These are phyloP conservation scores for Drosophila eohydei DNA, from an alignment of 2,888 invertebrate genomes.

Conservation along the genomic window DNA sequence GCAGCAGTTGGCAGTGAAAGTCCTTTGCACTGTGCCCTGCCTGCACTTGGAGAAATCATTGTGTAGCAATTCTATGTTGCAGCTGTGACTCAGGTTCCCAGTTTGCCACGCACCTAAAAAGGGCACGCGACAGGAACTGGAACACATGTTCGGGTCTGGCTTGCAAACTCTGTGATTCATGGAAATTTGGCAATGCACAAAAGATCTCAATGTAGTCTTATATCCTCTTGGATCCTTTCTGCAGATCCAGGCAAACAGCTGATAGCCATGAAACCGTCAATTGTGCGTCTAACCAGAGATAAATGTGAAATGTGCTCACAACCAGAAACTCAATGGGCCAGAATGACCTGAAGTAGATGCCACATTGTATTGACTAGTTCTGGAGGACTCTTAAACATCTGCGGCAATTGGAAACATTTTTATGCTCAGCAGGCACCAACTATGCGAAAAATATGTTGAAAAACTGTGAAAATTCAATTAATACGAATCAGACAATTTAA, in stretches of 20 bases:
- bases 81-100: constrained; percentile 58
- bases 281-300: constrained; percentile 65
- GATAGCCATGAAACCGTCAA: constrained; percentile 67
- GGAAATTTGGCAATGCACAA: constrained; percentile 46
- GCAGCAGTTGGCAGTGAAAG: constrained; percentile 78
- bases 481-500: neutral
- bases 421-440: neutral
- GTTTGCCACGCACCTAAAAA: constrained; percentile 29
- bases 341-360: constrained; percentile 30
- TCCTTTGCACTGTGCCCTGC: constrained; percentile 76
- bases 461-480: neutral
- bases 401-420: constrained; percentile 27
- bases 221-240: constrained; percentile 7
- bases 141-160: constrained; percentile 54
- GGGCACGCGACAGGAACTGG: constrained; percentile 60
- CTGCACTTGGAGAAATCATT: constrained; percentile 75
- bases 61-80: constrained; percentile 40
- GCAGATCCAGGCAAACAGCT: constrained; percentile 61
- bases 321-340: constrained; percentile 46
- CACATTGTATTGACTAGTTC: neutral
- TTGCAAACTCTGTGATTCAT: constrained; percentile 53
- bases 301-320: constrained; percentile 30
- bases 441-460: neutral
- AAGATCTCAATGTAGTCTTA: constrained; percentile 16
- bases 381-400: constrained; percentile 42